Evolutionary conservation across 2,113 vertebrate species (phyloP).

Genomic region (Ciconia stormi): DNA sequence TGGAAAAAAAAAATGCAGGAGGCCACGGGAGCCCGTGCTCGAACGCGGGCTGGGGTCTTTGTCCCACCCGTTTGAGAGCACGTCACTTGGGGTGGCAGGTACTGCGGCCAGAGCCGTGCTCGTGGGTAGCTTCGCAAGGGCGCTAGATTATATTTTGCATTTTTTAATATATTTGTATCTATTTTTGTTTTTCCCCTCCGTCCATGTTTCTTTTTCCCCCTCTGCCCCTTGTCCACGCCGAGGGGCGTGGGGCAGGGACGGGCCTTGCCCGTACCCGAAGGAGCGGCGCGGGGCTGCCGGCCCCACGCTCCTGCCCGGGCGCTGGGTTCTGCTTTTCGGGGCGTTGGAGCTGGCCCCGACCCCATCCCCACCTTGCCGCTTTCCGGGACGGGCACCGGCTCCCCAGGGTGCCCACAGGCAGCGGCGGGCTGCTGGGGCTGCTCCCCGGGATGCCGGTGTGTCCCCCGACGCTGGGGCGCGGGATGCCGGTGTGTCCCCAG

Average conservation of each 20-base stretch:
- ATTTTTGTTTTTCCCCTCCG: background rate
- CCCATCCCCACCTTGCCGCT: background rate
- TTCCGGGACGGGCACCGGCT: background rate
- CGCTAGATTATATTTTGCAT: background rate
- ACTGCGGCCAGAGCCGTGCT: background rate
- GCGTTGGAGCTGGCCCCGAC: background rate
- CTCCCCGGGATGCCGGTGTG: background rate
- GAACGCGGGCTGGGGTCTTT: rapidly evolving
- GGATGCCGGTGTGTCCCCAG: background rate
- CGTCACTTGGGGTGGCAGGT: background rate
- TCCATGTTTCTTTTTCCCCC: background rate
- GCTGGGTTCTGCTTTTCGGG: background rate
- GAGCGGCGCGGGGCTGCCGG: rapidly evolving
- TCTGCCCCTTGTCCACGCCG: rapidly evolving
- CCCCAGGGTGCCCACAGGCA: background rate
- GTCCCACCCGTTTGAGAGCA: background rate
- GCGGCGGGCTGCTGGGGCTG: background rate
- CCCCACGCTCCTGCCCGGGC: rapidly evolving
- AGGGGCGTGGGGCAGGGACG: background rate
- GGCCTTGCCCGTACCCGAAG: background rate
- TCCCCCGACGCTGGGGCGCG: background rate
- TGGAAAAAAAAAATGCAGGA: background rate
- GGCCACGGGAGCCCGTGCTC: background rate
- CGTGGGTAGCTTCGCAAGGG: too few relatives aligned
- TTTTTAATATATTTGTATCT: background rate